A percentile compares a stretch with the other conserved stretches of the same genome.
phyloP scores from a whole-genome alignment of 2,113 vertebrate species.

The Callionymus lyra region DNA sequence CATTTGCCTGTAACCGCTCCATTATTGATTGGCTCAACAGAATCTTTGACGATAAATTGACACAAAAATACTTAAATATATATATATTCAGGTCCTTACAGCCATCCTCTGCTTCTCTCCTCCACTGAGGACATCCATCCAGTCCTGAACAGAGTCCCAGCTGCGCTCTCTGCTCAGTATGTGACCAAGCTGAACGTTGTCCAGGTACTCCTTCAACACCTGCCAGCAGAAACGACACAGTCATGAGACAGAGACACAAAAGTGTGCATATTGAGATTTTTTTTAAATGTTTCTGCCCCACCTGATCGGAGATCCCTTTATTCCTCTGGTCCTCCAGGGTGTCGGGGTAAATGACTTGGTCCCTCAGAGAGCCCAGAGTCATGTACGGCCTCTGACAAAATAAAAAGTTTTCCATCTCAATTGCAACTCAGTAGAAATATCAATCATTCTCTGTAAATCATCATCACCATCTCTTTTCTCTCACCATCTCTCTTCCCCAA shows the following conservation, averaged over 20 bases:
- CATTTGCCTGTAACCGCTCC: too few relatives aligned
- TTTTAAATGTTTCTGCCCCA: conserved; percentile 24
- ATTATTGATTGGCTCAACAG: too few relatives aligned
- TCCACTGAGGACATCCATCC: conserved; percentile 98
- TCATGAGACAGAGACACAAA: neutral
- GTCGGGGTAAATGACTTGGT: conserved; percentile 97
- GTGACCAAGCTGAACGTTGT: conserved; percentile 90
- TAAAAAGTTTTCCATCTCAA: neutral
- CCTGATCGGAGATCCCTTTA: conserved; percentile 89
- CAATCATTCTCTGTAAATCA: too few relatives aligned
- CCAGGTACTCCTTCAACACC: conserved; percentile 95
- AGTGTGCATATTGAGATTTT: neutral
- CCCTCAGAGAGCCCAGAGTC: conserved; percentile 90
- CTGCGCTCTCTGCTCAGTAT: conserved; percentile 88
- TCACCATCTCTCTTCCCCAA: too few relatives aligned
- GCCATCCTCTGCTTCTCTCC: conserved; percentile 98
- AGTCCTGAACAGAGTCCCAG: conserved; percentile 91
- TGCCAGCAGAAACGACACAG: conserved; percentile 30
- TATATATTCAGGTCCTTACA: too few relatives aligned
- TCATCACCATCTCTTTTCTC: too few relatives aligned
- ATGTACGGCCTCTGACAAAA: conserved; percentile 86
- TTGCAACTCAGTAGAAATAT: too few relatives aligned
- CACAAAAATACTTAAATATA: too few relatives aligned
- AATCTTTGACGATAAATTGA: neutral
- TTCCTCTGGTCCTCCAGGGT: conserved; percentile 80